These are phyloP conservation scores for Epirrita christyi DNA, from an alignment of 2,888 invertebrate genomes.

Conservation along the genomic window DNA sequence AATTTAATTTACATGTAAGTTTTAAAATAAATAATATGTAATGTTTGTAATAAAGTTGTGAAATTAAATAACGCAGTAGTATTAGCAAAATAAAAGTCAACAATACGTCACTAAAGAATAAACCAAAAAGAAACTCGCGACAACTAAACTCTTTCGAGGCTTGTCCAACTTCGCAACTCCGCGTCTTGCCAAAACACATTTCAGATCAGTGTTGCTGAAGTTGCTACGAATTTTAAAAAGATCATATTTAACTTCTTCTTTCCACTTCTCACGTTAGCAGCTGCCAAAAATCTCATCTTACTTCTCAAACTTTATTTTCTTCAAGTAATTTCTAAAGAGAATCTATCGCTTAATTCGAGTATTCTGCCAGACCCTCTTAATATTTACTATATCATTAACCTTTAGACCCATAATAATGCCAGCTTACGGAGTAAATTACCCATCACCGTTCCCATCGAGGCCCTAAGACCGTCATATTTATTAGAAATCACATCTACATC, in stretches of 20 bases:
- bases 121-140: constrained; percentile 27
- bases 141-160: constrained; percentile 35
- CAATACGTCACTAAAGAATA: constrained; percentile 29
- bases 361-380: constrained; percentile 30
- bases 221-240: constrained; percentile 39
- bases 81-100: constrained; percentile 24
- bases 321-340: constrained; percentile 31
- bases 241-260: constrained; percentile 42
- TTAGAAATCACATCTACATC: constrained; percentile 43
- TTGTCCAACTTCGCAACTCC: constrained; percentile 38
- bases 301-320: constrained; percentile 37
- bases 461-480: constrained; percentile 43
- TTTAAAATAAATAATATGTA: not conserved
- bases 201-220: constrained; percentile 37
- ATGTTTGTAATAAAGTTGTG: constrained; percentile 1
- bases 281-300: constrained; percentile 43
- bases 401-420: constrained; percentile 44
- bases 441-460: constrained; percentile 40
- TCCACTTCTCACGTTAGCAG: constrained; percentile 35
- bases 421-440: constrained; percentile 44
- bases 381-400: constrained; percentile 48
- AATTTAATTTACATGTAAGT: constrained; percentile 1
- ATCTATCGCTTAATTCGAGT: constrained; percentile 34
- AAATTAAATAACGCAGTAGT: constrained; percentile 14
- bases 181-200: constrained; percentile 44